These are phyloP conservation scores for Coccyzus lansbergi DNA, from an alignment of 2,797 vertebrate genomes.

Conservation along the genomic window DNA sequence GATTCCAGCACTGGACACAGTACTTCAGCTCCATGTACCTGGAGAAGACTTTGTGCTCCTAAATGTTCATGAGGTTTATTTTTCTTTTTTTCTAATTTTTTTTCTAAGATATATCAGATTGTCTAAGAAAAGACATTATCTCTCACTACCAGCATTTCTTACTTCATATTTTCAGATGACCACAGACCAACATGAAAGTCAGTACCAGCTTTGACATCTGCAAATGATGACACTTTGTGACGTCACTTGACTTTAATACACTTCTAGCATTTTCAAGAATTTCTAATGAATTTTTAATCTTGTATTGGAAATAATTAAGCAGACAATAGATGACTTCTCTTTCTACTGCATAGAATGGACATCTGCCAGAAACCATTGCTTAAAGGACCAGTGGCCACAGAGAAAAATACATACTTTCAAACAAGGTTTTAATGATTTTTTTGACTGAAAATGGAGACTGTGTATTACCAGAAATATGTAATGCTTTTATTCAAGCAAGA, in stretches of 20 bases:
- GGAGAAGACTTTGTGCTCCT: background rate
- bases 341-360: conserved; percentile 12
- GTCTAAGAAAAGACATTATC: background rate
- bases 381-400: conserved; percentile 38
- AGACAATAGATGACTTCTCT: conserved; percentile 30
- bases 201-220: background rate
- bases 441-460: conserved; percentile 41
- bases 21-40: background rate
- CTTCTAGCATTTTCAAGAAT: background rate
- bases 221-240: accelerated
- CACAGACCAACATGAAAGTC: background rate
- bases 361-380: conserved; percentile 55
- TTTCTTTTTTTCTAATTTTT: background rate
- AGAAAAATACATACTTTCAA: conserved; percentile 35
- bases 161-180: background rate
- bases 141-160: background rate
- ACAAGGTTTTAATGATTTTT: conserved; percentile 33
- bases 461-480: conserved; percentile 27
- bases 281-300: conserved; percentile 30
- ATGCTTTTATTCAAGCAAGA: conserved; percentile 48
- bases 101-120: background rate
- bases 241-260: background rate
- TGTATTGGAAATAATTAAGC: conserved; percentile 41
- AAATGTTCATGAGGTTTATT: accelerated
- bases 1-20: too few relatives aligned